Base-by-base conservation (phyloP, 2,113 vertebrate genomes). In the Dicaeum eximium region DNA sequence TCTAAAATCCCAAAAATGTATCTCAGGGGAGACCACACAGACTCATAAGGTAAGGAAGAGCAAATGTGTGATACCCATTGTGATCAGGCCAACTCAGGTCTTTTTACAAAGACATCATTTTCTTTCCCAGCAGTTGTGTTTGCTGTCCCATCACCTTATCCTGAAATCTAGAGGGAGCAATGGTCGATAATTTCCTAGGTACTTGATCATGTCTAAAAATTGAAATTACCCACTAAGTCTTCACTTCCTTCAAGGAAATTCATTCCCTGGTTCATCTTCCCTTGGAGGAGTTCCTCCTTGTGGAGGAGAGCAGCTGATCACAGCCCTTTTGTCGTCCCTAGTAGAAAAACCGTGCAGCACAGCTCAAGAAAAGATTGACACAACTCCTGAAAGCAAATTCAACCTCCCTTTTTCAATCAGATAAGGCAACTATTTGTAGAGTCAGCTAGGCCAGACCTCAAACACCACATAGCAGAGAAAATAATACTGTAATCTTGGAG, bases 271-370 rank as follows among this genome's bases (percentile, higher is more conserved):
- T 57, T 67, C 28, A 50, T 19, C 9, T 86, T 86, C 7, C 45
- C 37, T 72, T 70, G 0, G 0, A 88, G 51, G 13, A 57, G 3
- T 11, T 47, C 27, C 11, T 95, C 10, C 18, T 9, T 3, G 2
- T 28, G 56, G 40, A 56, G 56, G 12, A 62, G 18, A 58, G 35
- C 10, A 86, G 44, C 9, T 10, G 53, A 82, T 35, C 16, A 17
- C 0, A 3, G 11, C 8, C 13, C 13, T 74, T 33, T 42, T 4
- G 4, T 21, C 35, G 50, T n/a, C 15, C 45, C 21, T 33, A 35
- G 35, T 35, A 64, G 44, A 64, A 35, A 64, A 77, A 81, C 10
- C 2, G 7, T 18, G 31, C 48, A 91, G 48, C 14, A 8, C 31
- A 61, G 72, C 61, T 75, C 53, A 92, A 40, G 66, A 30, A 60